A percentile compares a stretch with the other conserved stretches of the same genome.
Conservation (phyloP, 2,797 vertebrate genomes). For the Sebastes kiyomatsui region DNA sequence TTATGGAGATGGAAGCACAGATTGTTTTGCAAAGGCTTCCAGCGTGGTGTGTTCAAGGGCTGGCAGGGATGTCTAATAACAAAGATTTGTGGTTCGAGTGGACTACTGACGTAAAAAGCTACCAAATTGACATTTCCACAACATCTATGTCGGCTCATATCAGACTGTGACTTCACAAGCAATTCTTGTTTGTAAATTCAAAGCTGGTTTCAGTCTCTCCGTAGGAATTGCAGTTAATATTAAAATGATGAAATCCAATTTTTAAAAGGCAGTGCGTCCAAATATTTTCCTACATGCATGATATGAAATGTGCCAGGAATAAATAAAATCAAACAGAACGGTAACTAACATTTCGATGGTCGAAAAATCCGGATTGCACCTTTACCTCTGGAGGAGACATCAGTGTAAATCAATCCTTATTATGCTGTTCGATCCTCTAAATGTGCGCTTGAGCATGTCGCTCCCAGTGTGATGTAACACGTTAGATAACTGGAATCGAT, state of each 20-base stretch:
- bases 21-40: background rate
- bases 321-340: background rate
- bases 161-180: background rate
- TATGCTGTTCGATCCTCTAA: slow-evolving; percentile 11
- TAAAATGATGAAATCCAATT: background rate
- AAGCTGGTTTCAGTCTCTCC: background rate
- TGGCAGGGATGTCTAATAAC: slow-evolving; percentile 1
- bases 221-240: background rate
- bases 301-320: background rate
- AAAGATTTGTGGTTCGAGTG: background rate
- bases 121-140: background rate
- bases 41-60: background rate
- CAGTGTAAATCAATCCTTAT: slow-evolving; percentile 11
- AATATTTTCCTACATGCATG: background rate
- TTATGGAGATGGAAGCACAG: background rate
- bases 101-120: background rate
- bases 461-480: slow-evolving; percentile 35
- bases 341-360: background rate
- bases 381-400: slow-evolving; percentile 1
- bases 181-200: background rate
- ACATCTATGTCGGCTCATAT: background rate
- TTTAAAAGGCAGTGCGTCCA: background rate
- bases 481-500: slow-evolving; percentile 51
- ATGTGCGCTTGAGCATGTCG: background rate
- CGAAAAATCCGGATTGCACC: background rate